Conservation (phyloP, 2,888 invertebrate genomes). For the Tinea pellionella region DNA sequence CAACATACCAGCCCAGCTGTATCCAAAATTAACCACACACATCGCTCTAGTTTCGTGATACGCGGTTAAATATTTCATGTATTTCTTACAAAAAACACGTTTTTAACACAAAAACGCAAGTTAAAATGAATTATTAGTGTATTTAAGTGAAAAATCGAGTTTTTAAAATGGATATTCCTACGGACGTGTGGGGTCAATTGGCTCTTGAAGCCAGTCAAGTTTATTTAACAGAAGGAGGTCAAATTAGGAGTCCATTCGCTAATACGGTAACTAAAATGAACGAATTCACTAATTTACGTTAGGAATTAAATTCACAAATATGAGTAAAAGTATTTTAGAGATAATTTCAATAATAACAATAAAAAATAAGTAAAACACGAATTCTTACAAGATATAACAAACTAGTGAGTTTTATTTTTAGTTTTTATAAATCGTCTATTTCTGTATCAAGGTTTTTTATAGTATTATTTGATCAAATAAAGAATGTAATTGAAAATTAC, state of each 20-base stretch:
- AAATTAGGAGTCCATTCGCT: constrained; percentile 83
- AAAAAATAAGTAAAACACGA: background rate
- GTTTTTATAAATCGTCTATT: no score
- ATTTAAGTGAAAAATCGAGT: constrained; percentile 22
- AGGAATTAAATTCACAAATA: constrained; percentile 17
- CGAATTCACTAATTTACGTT: constrained; percentile 17
- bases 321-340: no score
- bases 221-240: constrained; percentile 83
- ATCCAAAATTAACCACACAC: constrained; percentile 62
- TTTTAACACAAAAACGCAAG: constrained; percentile 16
- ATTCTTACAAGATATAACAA: background rate
- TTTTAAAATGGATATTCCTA: constrained; percentile 74
- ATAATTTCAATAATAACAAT: background rate
- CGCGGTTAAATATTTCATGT: constrained; percentile 38
- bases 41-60: constrained; percentile 47
- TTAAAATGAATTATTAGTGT: constrained; percentile 25
- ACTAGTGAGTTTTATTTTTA: no score
- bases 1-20: constrained; percentile 44
- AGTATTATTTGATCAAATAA: no score
- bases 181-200: constrained; percentile 90
- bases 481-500: no score
- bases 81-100: constrained; percentile 25
- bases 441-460: no score
- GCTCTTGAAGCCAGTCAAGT: constrained; percentile 89
- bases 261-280: constrained; percentile 75